A percentile compares a stretch with the other conserved stretches of the same genome.
Evolutionary conservation across 2,888 invertebrate species (phyloP).

Genomic region (Taphrorychus bicolor): DNA sequence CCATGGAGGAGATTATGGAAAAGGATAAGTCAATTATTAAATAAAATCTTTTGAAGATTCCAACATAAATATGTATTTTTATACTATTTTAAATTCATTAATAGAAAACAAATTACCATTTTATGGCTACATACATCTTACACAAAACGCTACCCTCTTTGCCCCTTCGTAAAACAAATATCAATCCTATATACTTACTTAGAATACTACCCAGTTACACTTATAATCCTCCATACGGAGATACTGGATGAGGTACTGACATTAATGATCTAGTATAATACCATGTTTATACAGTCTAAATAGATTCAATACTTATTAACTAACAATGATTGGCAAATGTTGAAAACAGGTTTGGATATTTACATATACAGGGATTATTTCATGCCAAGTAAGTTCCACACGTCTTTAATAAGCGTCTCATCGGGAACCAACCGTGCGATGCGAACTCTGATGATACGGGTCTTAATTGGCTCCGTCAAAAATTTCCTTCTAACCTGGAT

Average conservation of each 20-base stretch:
- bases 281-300: background rate
- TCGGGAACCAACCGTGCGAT: too few relatives aligned
- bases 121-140: background rate
- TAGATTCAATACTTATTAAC: background rate
- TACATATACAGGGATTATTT: background rate
- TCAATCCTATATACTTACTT: background rate
- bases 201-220: background rate
- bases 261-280: background rate
- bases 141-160: background rate
- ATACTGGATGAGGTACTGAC: background rate
- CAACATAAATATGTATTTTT: background rate
- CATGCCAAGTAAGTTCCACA: background rate
- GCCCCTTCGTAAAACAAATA: background rate
- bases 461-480: too few relatives aligned
- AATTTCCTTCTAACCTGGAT: too few relatives aligned
- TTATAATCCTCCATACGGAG: slow-evolving; percentile 2
- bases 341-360: background rate
- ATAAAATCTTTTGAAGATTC: background rate
- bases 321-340: background rate
- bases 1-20: too few relatives aligned
- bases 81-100: background rate
- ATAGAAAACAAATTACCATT: background rate
- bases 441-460: too few relatives aligned
- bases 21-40: too few relatives aligned
- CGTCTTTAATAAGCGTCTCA: too few relatives aligned